These are phyloP conservation scores for Thalpophila matura DNA, from an alignment of 2,888 invertebrate genomes.

Conservation along the genomic window DNA sequence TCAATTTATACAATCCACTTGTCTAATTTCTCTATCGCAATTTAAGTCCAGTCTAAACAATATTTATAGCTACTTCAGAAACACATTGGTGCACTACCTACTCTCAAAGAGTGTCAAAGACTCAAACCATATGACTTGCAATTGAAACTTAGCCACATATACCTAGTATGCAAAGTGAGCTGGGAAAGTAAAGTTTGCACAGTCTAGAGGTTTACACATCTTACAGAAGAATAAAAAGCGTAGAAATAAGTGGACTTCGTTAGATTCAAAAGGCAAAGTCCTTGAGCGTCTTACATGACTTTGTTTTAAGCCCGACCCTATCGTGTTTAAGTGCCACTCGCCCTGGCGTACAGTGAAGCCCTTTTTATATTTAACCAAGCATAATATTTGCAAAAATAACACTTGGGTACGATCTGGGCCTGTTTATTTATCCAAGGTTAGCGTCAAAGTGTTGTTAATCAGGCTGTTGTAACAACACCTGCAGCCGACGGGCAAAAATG, in stretches of 20 bases:
- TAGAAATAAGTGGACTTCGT: constrained; percentile 49
- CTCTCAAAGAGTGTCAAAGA: too few species aligned
- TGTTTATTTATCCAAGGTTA: constrained; percentile 32
- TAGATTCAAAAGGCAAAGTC: constrained; percentile 52
- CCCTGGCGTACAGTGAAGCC: constrained; percentile 23
- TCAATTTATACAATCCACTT: too few species aligned
- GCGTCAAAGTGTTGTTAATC: constrained; percentile 32
- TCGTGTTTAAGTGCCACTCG: constrained; percentile 49
- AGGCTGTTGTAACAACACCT: constrained; percentile 30
- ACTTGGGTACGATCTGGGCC: constrained; percentile 19
- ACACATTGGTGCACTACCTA: not conserved
- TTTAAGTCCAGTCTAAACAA: too few species aligned
- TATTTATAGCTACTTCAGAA: not conserved
- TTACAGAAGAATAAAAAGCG: constrained; percentile 18
- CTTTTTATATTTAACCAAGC: constrained; percentile 51
- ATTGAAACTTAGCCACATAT: not conserved
- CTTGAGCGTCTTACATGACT: constrained; percentile 48
- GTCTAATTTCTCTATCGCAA: not conserved
- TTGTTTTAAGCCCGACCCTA: constrained; percentile 50
- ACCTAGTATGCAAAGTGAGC: constrained; percentile 7
- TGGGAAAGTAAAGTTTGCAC: constrained; percentile 13
- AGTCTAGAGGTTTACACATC: constrained; percentile 27
- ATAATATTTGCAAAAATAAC: constrained; percentile 49
- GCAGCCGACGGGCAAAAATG: constrained; percentile 38
- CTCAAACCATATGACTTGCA: not conserved